A percentile compares a stretch with the other conserved stretches of the same genome.
Conservation (phyloP, 1,140 invertebrate species). For the Battus philenor region DNA sequence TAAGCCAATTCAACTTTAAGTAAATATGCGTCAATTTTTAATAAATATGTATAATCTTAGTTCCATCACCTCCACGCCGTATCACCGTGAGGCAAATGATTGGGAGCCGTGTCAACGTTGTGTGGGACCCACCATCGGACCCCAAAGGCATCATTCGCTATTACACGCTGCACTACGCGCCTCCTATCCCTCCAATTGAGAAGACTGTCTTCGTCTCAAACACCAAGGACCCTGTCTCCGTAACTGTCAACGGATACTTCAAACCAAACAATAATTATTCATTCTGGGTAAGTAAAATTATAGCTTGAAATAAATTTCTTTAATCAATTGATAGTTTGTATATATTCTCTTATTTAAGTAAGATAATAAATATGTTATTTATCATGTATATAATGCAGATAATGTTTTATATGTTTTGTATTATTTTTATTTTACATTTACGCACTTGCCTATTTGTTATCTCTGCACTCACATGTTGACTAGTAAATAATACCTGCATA, state of each 20-base stretch:
- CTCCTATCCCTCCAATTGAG: slow-evolving; percentile 66
- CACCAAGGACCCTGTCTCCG: slow-evolving; percentile 70
- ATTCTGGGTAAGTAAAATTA: slow-evolving; percentile 85
- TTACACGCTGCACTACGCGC: slow-evolving; percentile 81
- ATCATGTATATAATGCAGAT: too few species aligned
- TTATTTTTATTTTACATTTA: too few species aligned
- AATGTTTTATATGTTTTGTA: too few species aligned
- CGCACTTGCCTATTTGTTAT: too few species aligned
- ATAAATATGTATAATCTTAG: slow-evolving; percentile 53
- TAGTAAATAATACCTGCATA: too few species aligned
- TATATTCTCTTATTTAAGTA: too few species aligned
- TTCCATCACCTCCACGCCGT: slow-evolving; percentile 80
- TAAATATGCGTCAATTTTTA: too few species aligned
- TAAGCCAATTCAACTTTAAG: too few species aligned
- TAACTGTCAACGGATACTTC: slow-evolving; percentile 78
- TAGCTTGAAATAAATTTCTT: too few species aligned
- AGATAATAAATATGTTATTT: too few species aligned
- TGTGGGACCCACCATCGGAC: slow-evolving; percentile 80
- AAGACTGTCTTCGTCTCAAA: slow-evolving; percentile 29
- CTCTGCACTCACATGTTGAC: too few species aligned
- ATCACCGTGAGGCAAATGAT: slow-evolving; percentile 80
- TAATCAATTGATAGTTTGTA: too few species aligned
- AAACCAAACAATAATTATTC: slow-evolving; percentile 80
- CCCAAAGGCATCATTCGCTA: slow-evolving; percentile 80
- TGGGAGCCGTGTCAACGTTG: slow-evolving; percentile 79